A percentile compares a stretch with the other conserved stretches of the same genome.
Conservation (phyloP, 2,888 invertebrate species). For the Metellina segmentata region DNA sequence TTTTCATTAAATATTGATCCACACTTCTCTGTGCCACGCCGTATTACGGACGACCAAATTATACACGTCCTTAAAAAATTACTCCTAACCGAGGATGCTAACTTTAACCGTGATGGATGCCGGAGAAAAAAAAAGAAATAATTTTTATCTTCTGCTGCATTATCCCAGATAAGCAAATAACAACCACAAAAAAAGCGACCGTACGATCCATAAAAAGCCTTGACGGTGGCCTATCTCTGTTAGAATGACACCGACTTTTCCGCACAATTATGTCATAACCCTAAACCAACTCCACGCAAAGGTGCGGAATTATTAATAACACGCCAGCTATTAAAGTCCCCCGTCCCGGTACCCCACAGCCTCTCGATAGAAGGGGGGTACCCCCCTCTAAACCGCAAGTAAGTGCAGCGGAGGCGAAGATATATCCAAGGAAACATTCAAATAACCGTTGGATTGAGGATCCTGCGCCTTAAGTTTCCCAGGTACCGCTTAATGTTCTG, state of each 20-base stretch:
- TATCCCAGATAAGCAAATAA: slow-evolving; percentile 41
- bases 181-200: slow-evolving; percentile 13
- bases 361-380: not conserved
- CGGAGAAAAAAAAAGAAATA: not conserved
- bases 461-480: not conserved
- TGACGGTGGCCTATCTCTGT: slow-evolving; percentile 2
- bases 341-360: not conserved
- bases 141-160: slow-evolving; percentile 3
- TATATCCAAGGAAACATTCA: slow-evolving; percentile 46
- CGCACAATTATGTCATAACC: slow-evolving; percentile 52
- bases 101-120: not conserved
- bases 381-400: not conserved
- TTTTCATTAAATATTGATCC: not conserved
- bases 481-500: slow-evolving; percentile 50
- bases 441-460: slow-evolving; percentile 41
- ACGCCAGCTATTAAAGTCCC: slow-evolving; percentile 52
- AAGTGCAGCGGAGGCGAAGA: slow-evolving; percentile 10
- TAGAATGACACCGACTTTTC: slow-evolving; percentile 39
- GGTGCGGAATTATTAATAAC: slow-evolving; percentile 64
- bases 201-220: slow-evolving; percentile 24
- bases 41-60: not conserved
- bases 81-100: not conserved
- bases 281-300: slow-evolving; percentile 11
- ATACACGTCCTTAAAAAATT: not conserved
- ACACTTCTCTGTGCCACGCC: not conserved